Evolutionary conservation across 2,113 vertebrate species (phyloP).

Genomic region (Ploceus nigricollis): DNA sequence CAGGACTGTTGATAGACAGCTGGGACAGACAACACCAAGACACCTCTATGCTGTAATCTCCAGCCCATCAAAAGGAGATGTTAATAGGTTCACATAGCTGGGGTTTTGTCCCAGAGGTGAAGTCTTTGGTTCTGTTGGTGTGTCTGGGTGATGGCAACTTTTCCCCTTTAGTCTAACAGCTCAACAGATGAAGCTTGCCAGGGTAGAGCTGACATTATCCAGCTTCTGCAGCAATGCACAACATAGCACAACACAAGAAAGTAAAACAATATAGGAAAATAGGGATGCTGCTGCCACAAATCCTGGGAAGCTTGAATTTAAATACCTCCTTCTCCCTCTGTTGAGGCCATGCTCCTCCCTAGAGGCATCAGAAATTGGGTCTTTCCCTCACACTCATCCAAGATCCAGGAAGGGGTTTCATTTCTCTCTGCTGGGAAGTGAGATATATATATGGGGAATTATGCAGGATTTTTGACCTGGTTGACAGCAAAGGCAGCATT

Average conservation of each 20-base stretch:
- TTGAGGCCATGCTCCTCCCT: neutral
- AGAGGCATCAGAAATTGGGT: neutral
- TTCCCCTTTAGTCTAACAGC: neutral
- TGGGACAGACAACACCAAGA: neutral
- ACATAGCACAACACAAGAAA: neutral
- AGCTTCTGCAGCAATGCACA: neutral
- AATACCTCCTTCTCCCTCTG: neutral
- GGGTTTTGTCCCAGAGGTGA: neutral
- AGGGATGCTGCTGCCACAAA: neutral
- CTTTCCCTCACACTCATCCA: neutral
- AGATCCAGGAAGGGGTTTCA: neutral
- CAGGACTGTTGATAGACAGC: neutral
- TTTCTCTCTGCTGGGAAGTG: neutral
- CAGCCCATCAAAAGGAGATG: neutral
- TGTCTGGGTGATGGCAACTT: neutral
- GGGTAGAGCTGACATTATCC: neutral
- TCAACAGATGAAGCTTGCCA: neutral
- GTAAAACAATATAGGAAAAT: neutral
- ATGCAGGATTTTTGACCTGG: neutral
- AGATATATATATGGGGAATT: neutral
- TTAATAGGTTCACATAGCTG: neutral
- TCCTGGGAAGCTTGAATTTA: neutral
- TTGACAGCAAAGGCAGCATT: neutral
- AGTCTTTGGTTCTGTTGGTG: neutral
- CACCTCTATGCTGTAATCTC: neutral